Evolutionary conservation across 2,797 vertebrate species (phyloP), one percentile per base, ranked within the genome.

Genomic region (Neosalanx taihuensis): DNA sequence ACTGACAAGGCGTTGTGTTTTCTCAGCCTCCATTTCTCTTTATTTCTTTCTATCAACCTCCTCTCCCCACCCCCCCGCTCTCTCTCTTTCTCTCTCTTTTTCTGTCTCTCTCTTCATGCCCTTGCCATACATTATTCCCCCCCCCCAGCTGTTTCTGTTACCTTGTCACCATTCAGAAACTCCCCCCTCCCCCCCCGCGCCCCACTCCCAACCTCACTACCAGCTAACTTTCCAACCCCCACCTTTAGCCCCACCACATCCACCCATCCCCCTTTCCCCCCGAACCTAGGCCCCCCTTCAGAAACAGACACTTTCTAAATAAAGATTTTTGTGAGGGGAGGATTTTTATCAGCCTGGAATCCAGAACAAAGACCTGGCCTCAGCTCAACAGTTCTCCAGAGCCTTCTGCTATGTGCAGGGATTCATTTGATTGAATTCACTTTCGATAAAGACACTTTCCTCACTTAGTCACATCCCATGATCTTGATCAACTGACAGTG

Each of bases 101-200:
- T 31, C 60, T 46, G 5, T 31, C 31, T 41, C 37, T 29, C 51
- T n/a, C 41, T 46, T 2, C 37, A 41, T 41, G 10, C 37, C 10
- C 37, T 37, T 37, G 35, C 35, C 35, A 12, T 46, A 46, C 41
- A 46, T 46, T 46, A 3, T 46, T 79, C 78, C 72, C 76, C 77
- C 58, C 79, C 68, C 71, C 49, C 79, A 26, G 23, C 84, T 84
- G 76, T 85, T 81, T 84, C 84, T 82, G 84, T 83, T 80, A 84
- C 84, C 82, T 80, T 78, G 79, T 84, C 82, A 76, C 75, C 82
- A 70, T 74, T 81, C 81, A 77, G 73, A 84, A 80, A 81, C 72
- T 75, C 35, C 49, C 62, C 41, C 69, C 71, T 58, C 74, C 9
- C 67, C 58, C 17, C 58, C 6, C 58, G 10, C 20, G 20, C 20